These are phyloP conservation scores for Pinctada fucata DNA, from an alignment of 2,888 invertebrate genomes.

Conservation along the genomic window DNA sequence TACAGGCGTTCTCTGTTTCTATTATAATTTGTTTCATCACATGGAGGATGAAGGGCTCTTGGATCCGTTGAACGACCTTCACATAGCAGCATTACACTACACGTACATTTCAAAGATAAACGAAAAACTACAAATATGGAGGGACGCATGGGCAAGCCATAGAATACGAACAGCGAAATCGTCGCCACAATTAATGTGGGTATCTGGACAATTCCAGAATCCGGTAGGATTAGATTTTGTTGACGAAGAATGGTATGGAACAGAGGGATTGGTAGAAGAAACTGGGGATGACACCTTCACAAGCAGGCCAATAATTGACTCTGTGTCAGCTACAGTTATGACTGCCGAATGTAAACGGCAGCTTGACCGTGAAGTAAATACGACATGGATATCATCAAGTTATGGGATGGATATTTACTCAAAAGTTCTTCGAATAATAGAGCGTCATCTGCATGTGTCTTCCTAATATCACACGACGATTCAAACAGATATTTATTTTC, in stretches of 20 bases:
- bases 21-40: conserved; percentile 41
- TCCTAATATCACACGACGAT: neutral
- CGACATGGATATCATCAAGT: conserved; percentile 1
- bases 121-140: neutral
- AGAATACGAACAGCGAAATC: neutral
- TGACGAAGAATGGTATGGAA: conserved; percentile 6
- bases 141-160: neutral
- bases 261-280: conserved; percentile 1
- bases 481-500: too few species aligned
- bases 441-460: neutral
- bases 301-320: neutral
- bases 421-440: conserved; percentile 7
- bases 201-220: conserved; percentile 12
- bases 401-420: conserved; percentile 13
- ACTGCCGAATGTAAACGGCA: conserved; percentile 3
- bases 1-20: conserved; percentile 38
- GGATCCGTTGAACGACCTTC: conserved; percentile 31
- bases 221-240: conserved; percentile 7
- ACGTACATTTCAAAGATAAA: neutral
- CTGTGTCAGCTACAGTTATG: neutral
- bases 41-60: conserved; percentile 44
- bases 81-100: conserved; percentile 38
- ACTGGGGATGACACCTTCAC: neutral
- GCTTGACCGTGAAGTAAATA: conserved; percentile 12
- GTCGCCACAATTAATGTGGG: neutral